A percentile compares a stretch with the other conserved stretches of the same genome.
Conservation (phyloP, 1,140 invertebrate genomes). For the Bombus sylvicola region DNA sequence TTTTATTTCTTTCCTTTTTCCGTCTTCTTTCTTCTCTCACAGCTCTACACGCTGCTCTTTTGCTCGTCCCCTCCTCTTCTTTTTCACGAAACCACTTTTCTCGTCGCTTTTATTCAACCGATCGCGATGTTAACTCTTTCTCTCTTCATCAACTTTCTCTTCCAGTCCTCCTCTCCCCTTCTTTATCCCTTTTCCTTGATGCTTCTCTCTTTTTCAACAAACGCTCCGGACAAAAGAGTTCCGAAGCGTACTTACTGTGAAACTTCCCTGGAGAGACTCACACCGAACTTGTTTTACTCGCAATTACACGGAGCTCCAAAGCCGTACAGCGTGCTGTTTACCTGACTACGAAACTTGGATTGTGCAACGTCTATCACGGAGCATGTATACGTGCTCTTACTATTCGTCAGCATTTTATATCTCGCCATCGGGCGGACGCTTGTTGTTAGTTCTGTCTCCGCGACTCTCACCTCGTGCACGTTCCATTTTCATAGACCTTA, state of each 20-base stretch:
- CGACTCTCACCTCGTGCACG: not conserved
- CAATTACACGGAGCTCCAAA: slow-evolving; percentile 56
- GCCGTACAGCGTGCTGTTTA: slow-evolving; percentile 41
- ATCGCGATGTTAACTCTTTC: slow-evolving; percentile 37
- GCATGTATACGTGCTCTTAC: not conserved
- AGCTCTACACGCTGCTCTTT: not conserved
- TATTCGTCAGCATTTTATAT: slow-evolving; percentile 22
- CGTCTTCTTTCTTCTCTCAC: slow-evolving; percentile 11
- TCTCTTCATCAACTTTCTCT: not conserved
- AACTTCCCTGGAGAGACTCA: not conserved
- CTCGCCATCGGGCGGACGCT: not conserved
- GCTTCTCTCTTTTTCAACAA: slow-evolving; percentile 29
- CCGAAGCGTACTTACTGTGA: slow-evolving; percentile 38
- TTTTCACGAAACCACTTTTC: slow-evolving; percentile 36
- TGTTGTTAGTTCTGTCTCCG: not conserved
- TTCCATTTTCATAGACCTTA: not conserved
- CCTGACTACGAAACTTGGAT: slow-evolving; percentile 27
- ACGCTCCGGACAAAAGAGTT: slow-evolving; percentile 56
- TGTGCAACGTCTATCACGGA: not conserved
- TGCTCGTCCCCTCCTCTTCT: slow-evolving; percentile 26
- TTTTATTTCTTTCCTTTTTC: not conserved
- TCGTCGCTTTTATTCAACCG: slow-evolving; percentile 54
- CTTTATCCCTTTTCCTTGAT: not conserved
- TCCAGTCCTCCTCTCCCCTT: not conserved
- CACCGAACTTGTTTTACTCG: slow-evolving; percentile 44